phyloP scores from a whole-genome alignment of 2,888 invertebrate genomes.

The Mythimna loreyi region DNA sequence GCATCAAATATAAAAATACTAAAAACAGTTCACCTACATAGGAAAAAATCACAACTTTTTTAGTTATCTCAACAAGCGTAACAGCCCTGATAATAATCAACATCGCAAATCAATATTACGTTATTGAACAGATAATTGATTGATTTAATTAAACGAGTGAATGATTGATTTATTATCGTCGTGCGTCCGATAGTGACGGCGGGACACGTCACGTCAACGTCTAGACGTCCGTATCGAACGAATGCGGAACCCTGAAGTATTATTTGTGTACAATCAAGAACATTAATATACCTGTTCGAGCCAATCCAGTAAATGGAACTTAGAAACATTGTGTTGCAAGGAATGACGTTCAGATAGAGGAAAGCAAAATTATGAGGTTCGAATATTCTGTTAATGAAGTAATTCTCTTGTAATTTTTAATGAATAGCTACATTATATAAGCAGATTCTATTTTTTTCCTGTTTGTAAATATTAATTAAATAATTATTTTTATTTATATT shows the following conservation, averaged over 20 bases:
- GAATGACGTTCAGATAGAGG: background rate
- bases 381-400: background rate
- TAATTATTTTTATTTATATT: no score
- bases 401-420: background rate
- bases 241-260: conserved; percentile 59
- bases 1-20: background rate
- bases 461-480: background rate
- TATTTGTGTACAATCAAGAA: conserved; percentile 46
- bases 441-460: no score
- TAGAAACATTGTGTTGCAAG: background rate
- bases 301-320: background rate
- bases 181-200: conserved; percentile 56
- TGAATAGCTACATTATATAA: background rate
- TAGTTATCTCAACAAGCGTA: conserved; percentile 11
- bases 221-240: conserved; percentile 53
- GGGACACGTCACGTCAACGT: conserved; percentile 61
- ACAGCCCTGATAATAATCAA: conserved; percentile 48
- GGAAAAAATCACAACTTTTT: background rate
- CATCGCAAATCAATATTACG: conserved; percentile 58
- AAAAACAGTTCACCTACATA: background rate
- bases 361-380: background rate
- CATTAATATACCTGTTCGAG: conserved; percentile 42
- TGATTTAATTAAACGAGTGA: conserved; percentile 63
- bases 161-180: conserved; percentile 63
- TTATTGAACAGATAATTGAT: conserved; percentile 57